A percentile compares a stretch with the other conserved stretches of the same genome.
These are phyloP conservation scores for Aldabrachelys gigantea DNA, from an alignment of 2,113 vertebrate genomes.

Conservation along the genomic window DNA sequence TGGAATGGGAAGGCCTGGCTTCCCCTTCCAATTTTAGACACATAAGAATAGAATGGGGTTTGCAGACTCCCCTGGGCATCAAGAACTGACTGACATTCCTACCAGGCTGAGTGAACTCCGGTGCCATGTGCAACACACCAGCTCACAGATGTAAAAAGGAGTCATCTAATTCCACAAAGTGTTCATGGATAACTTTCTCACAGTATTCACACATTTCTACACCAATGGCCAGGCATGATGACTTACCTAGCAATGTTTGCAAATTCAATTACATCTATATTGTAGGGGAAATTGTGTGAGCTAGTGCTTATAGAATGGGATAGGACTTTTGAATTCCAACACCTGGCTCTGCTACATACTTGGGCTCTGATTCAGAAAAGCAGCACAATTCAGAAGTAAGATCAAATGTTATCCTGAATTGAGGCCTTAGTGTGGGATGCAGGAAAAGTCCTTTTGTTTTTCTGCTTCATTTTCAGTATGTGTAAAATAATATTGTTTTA, in stretches of 20 bases:
- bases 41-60: too few relatives aligned
- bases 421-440: background rate
- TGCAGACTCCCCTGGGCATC: background rate
- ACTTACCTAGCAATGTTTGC: background rate
- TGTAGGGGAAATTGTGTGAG: background rate
- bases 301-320: background rate
- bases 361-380: background rate
- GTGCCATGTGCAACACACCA: background rate
- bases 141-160: background rate
- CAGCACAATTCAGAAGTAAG: background rate
- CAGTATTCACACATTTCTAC: background rate
- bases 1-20: background rate
- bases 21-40: background rate
- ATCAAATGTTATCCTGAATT: background rate
- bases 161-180: background rate
- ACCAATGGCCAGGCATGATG: background rate
- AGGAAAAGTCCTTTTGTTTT: background rate
- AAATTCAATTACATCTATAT: background rate
- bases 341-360: background rate
- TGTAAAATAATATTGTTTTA: background rate
- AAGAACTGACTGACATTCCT: background rate
- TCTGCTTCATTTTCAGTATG: background rate
- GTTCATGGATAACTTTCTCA: background rate
- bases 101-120: background rate
- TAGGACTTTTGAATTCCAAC: background rate